Percentiles rank a stretch among this genome's conserved stretches.
Conservation (phyloP, 2,113 vertebrate species). For the Struthio camelus region DNA sequence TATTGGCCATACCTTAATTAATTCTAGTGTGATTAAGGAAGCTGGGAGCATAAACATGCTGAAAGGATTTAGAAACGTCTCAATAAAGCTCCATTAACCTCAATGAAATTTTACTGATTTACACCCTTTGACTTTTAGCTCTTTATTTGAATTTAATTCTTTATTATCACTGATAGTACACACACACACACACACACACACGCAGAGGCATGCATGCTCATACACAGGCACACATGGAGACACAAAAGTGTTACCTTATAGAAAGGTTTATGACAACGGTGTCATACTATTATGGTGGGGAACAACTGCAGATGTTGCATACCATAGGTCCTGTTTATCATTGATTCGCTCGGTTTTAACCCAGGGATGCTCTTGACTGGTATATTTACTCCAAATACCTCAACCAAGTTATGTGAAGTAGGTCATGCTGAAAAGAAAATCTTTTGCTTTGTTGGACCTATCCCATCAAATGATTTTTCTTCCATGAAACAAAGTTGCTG, state of each 20-base stretch:
- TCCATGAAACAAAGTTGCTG: neutral
- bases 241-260: neutral
- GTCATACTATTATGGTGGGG: neutral
- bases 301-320: neutral
- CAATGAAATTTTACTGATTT: neutral
- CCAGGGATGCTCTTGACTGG: neutral
- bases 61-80: neutral
- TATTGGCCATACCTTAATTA: neutral
- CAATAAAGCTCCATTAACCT: neutral
- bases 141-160: neutral
- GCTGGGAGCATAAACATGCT: neutral
- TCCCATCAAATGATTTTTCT: neutral
- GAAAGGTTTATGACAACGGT: neutral
- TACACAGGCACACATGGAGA: neutral
- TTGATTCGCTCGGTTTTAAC: neutral
- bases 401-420: neutral
- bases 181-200: neutral
- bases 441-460: neutral
- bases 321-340: neutral
- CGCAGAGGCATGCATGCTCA: neutral
- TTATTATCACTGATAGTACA: neutral
- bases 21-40: neutral
- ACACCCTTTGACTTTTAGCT: neutral
- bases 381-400: neutral
- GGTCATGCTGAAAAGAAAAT: neutral